phyloP scores from a whole-genome alignment of 2,797 vertebrate genomes.

The Morelia viridis region DNA sequence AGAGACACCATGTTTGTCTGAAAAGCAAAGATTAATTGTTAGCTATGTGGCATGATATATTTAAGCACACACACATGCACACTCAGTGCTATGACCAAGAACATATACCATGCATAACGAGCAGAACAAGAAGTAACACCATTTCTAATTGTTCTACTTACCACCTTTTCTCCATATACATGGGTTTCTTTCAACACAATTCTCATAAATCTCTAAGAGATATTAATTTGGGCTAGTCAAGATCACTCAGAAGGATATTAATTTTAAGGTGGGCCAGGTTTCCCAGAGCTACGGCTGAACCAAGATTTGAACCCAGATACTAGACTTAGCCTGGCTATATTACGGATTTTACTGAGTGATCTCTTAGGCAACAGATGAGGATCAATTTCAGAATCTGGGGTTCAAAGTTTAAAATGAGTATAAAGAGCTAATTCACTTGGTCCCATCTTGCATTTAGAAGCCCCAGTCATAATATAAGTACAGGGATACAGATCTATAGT shows the following conservation, averaged over 20 bases:
- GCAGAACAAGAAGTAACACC: background rate
- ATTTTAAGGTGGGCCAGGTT: background rate
- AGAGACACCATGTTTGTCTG: slow-evolving; percentile 99
- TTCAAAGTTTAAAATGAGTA: background rate
- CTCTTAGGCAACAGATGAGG: background rate
- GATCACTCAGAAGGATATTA: background rate
- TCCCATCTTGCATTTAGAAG: background rate
- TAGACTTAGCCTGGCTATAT: background rate
- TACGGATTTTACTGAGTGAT: background rate
- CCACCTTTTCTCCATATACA: background rate
- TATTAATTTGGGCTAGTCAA: background rate
- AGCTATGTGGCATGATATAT: background rate
- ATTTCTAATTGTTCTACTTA: background rate
- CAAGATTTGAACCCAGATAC: background rate
- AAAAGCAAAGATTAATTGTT: slow-evolving; percentile 21
- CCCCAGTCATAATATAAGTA: too few species aligned
- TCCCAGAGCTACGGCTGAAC: background rate
- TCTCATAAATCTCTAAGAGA: background rate
- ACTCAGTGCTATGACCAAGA: background rate
- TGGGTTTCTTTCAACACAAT: background rate
- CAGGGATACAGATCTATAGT: too few species aligned
- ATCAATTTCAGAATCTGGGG: background rate
- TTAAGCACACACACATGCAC: background rate
- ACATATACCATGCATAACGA: background rate
- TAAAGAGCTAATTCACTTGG: background rate